phyloP scores from a whole-genome alignment of 2,888 invertebrate genomes.

The Leptarthrus brevirostris region DNA sequence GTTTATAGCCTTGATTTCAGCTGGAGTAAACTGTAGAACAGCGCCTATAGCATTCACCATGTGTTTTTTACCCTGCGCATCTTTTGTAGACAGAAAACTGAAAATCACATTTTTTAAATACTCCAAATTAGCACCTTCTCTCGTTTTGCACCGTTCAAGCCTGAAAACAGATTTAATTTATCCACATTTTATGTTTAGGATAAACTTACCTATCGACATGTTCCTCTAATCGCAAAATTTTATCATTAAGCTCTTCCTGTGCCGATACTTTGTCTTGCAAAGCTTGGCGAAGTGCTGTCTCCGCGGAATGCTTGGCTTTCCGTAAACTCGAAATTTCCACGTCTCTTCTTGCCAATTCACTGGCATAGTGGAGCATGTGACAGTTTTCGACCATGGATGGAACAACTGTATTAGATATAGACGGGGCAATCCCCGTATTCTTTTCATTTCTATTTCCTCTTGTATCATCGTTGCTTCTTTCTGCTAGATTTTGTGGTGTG shows the following conservation, averaged over 20 bases:
- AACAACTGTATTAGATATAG: background rate
- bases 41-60: conserved; percentile 92
- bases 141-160: conserved; percentile 77
- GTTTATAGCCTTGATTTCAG: conserved; percentile 72
- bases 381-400: conserved; percentile 71
- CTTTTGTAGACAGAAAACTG: conserved; percentile 79
- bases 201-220: conserved; percentile 71
- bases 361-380: conserved; percentile 84
- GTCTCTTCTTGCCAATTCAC: conserved; percentile 83
- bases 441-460: background rate
- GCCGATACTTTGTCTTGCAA: conserved; percentile 71
- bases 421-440: background rate
- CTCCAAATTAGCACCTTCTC: conserved; percentile 88
- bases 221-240: conserved; percentile 70
- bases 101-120: conserved; percentile 91
- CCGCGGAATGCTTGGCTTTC: conserved; percentile 76
- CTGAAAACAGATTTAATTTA: conserved; percentile 63
- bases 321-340: conserved; percentile 80
- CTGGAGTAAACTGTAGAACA: conserved; percentile 81
- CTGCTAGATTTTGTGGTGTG: conserved; percentile 62
- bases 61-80: conserved; percentile 77
- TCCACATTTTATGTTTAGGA: background rate
- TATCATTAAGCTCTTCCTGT: conserved; percentile 69
- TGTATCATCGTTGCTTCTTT: background rate
- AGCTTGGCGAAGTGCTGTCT: conserved; percentile 70